Evolutionary conservation across 2,113 vertebrate species (phyloP).

Genomic region (Alouatta palliata): DNA sequence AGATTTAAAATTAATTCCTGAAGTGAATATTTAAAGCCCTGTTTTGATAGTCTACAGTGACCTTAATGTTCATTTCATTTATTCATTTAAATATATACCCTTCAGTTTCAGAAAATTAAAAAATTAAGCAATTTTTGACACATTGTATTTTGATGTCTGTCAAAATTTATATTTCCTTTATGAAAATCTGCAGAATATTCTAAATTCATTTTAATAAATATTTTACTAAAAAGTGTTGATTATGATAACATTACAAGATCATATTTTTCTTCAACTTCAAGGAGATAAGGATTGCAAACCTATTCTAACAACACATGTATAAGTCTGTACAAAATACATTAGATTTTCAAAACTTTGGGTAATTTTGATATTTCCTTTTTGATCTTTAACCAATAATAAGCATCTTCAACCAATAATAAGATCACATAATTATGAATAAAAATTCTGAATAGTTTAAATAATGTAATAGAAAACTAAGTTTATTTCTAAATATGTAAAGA

Average conservation of each 20-base stretch:
- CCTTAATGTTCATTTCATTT: background rate
- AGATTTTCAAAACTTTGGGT: background rate
- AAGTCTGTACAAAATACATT: background rate
- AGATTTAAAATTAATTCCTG: constrained; percentile 63
- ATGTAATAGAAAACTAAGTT: background rate
- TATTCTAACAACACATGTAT: background rate
- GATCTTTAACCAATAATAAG: background rate
- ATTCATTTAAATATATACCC: background rate
- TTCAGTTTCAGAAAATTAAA: constrained; percentile 27
- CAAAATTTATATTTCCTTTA: background rate
- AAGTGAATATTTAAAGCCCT: constrained; percentile 30
- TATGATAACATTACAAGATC: background rate
- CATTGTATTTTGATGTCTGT: constrained; percentile 12
- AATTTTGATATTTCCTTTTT: background rate
- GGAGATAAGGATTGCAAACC: background rate
- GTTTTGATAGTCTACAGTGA: background rate
- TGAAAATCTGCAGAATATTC: background rate
- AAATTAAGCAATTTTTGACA: constrained; percentile 25
- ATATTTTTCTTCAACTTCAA: constrained; percentile 29
- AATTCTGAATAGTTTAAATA: constrained; percentile 1
- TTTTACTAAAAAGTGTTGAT: background rate
- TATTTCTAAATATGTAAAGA: constrained; percentile 25
- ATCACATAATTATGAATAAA: background rate
- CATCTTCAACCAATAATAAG: too few species aligned
- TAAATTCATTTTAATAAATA: constrained; percentile 1